These are phyloP conservation scores for Xyrichtys novacula DNA, from an alignment of 2,797 vertebrate species.

Conservation along the genomic window DNA sequence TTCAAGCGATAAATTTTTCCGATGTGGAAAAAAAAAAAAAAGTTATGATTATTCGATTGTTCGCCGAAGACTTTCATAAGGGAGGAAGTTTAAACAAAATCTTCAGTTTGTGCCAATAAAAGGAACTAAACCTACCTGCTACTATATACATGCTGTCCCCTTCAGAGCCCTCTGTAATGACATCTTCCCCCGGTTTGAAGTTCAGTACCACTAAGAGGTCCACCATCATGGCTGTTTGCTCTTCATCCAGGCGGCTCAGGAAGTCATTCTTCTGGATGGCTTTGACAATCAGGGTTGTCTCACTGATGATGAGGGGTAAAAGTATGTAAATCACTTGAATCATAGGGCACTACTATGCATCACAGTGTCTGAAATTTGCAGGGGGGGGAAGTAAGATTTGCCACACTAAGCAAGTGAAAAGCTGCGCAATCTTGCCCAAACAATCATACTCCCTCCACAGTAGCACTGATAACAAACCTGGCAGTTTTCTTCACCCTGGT, in stretches of 20 bases:
- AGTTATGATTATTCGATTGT: no score
- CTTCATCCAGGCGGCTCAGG: conserved; percentile 86
- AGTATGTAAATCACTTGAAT: conserved; percentile 7
- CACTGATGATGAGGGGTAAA: conserved; percentile 67
- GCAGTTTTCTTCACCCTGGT: conserved; percentile 75
- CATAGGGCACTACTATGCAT: neutral
- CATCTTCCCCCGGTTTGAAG: conserved; percentile 64
- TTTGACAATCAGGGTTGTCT: conserved; percentile 83
- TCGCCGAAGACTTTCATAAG: no score
- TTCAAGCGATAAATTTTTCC: no score
- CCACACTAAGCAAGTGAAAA: neutral
- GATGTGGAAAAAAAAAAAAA: neutral
- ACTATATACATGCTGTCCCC: conserved; percentile 89
- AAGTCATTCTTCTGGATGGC: conserved; percentile 87
- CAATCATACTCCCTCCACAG: neutral
- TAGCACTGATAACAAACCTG: conserved; percentile 74
- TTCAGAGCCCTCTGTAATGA: conserved; percentile 87
- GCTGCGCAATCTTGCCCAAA: neutral
- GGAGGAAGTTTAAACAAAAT: neutral
- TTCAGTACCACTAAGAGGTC: conserved; percentile 73
- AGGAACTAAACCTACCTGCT: conserved; percentile 75
- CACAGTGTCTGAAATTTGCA: neutral
- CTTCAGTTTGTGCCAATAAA: no score
- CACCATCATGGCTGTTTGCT: conserved; percentile 86
- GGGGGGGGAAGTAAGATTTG: neutral